These are phyloP conservation scores for Catocala sponsa DNA, from an alignment of 2,888 invertebrate species.

Conservation along the genomic window DNA sequence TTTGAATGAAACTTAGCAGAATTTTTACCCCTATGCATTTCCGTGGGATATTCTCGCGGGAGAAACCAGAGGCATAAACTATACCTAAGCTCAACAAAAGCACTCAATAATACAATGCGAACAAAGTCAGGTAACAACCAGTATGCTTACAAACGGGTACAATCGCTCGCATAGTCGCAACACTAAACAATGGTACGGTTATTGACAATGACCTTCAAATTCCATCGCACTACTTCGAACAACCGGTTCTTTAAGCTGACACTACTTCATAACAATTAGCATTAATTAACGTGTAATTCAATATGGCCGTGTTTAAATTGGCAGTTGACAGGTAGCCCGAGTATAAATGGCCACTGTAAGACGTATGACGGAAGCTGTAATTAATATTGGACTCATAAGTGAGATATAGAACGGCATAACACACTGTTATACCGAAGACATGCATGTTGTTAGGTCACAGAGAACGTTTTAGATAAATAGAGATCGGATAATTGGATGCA, in stretches of 20 bases:
- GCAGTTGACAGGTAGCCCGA: constrained; percentile 20
- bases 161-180: not conserved
- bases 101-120: no score
- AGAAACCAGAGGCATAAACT: no score
- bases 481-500: no score
- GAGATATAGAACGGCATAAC: no score
- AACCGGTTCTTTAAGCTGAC: constrained; percentile 28
- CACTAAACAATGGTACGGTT: constrained; percentile 17
- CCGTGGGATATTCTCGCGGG: no score
- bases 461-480: no score
- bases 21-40: no score
- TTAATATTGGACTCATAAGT: not conserved
- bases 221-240: constrained; percentile 8
- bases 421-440: no score
- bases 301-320: constrained; percentile 30
- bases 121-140: no score
- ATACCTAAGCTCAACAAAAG: no score
- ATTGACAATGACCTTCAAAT: constrained; percentile 23
- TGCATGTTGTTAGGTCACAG: no score
- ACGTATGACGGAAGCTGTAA: not conserved
- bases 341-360: constrained; percentile 1
- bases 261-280: constrained; percentile 19
- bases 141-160: not conserved
- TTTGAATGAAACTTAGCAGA: no score
- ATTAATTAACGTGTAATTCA: constrained; percentile 31